phyloP scores from a whole-genome alignment of 1,140 invertebrate species.

The Eriosoma lanigerum region DNA sequence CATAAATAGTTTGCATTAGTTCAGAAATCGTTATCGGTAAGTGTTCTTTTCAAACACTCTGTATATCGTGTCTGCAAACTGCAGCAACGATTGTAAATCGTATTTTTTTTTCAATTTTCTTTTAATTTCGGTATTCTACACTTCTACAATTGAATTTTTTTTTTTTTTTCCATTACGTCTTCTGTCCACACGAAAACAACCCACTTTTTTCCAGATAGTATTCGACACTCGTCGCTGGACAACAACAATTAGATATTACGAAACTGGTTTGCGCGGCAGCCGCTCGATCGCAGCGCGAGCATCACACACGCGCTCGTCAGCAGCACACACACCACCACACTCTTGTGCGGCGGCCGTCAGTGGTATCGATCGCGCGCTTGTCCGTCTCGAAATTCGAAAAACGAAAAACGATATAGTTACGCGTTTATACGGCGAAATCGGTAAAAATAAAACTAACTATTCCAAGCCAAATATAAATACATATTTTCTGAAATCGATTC shows the following conservation, averaged over 20 bases:
- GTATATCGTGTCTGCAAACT: no score
- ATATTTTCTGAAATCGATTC: no score
- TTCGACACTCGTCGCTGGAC: background rate
- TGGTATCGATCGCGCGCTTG: background rate
- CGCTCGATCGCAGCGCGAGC: background rate
- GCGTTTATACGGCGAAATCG: no score
- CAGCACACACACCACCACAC: background rate
- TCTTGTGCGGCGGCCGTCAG: conserved; percentile 8
- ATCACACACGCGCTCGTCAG: conserved; percentile 36
- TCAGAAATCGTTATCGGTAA: no score
- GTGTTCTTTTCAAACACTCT: no score
- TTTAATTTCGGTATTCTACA: no score
- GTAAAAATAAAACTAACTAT: no score
- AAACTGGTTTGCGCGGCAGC: conserved; percentile 42
- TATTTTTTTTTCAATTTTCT: background rate
- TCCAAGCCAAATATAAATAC: no score
- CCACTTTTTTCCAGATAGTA: conserved; percentile 23
- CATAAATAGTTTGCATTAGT: no score
- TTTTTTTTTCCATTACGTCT: background rate
- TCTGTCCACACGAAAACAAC: background rate
- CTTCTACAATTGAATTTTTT: no score
- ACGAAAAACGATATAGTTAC: no score
- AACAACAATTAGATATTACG: conserved; percentile 41
- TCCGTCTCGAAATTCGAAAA: background rate
- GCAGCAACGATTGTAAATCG: no score